Percentiles rank a stretch among this genome's conserved stretches.
phyloP scores from a whole-genome alignment of 2,797 vertebrate species.

The Eremophila alpestris region DNA sequence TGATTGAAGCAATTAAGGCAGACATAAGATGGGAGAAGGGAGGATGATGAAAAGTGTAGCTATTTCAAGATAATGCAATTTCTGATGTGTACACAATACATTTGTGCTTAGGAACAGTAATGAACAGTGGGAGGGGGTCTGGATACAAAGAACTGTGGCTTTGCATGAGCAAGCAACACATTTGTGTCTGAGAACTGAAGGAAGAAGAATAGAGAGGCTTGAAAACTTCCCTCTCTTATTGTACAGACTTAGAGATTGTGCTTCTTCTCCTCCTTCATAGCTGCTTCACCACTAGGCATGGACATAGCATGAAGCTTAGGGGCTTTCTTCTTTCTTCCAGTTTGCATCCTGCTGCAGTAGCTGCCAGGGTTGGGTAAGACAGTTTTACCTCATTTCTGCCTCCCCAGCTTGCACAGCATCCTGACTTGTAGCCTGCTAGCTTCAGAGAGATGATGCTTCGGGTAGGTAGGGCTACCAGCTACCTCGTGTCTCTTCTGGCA shows the following conservation, averaged over 20 bases:
- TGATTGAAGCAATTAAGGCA: constrained; percentile 1
- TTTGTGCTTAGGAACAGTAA: neutral
- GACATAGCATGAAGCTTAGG: neutral
- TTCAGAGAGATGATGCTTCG: neutral
- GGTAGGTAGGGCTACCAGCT: neutral
- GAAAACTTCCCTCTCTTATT: neutral
- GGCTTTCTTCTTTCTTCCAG: neutral
- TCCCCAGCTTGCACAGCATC: neutral
- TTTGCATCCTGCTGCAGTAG: neutral
- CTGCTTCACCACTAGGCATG: neutral
- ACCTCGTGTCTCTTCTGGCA: neutral
- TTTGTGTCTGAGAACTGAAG: neutral
- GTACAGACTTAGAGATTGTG: neutral
- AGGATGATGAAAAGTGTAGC: neutral
- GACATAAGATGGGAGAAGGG: neutral
- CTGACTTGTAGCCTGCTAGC: neutral
- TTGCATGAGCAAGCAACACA: neutral
- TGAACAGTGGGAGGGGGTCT: neutral
- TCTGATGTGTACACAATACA: neutral
- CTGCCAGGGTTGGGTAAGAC: neutral
- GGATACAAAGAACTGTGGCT: neutral
- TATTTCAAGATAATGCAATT: neutral
- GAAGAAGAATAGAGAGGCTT: rapidly evolving
- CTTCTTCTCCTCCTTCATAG: neutral
- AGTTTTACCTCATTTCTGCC: neutral